These are phyloP conservation scores for Aptenodytes patagonicus DNA, from an alignment of 2,113 vertebrate species.

Conservation along the genomic window DNA sequence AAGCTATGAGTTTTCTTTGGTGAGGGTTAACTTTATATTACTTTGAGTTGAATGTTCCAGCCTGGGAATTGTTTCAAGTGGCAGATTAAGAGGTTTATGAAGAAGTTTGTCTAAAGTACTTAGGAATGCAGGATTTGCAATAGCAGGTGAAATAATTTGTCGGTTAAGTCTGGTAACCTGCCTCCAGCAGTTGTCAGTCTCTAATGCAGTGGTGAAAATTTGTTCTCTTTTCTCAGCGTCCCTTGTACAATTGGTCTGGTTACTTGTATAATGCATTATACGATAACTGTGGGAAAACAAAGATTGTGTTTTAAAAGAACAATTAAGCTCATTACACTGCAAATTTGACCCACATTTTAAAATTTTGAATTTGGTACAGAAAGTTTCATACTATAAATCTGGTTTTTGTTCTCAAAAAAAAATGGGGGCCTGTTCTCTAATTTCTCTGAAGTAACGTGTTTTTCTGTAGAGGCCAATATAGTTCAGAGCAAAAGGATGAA, in stretches of 20 bases:
- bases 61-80: constrained; percentile 47
- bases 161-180: constrained; percentile 18
- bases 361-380: not conserved
- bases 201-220: not conserved
- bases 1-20: not conserved
- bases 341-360: not conserved
- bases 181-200: not conserved
- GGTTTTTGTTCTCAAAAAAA: not conserved
- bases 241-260: not conserved
- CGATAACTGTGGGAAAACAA: not conserved
- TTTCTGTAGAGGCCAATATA: not conserved
- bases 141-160: constrained; percentile 37
- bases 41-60: not conserved
- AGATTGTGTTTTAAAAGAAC: not conserved
- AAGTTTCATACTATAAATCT: not conserved
- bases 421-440: not conserved
- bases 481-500: not conserved
- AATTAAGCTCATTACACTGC: not conserved
- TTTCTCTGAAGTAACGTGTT: not conserved
- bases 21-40: constrained; percentile 2
- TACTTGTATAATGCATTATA: not conserved
- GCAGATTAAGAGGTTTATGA: constrained; percentile 22
- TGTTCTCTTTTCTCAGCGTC: not conserved
- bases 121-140: constrained; percentile 28
- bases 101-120: constrained; percentile 33